Evolutionary conservation across 92 coral and sea anemone genomes (phyloP), one percentile per base, ranked within the genome.

Genomic region (Palythoa heliodiscus): DNA sequence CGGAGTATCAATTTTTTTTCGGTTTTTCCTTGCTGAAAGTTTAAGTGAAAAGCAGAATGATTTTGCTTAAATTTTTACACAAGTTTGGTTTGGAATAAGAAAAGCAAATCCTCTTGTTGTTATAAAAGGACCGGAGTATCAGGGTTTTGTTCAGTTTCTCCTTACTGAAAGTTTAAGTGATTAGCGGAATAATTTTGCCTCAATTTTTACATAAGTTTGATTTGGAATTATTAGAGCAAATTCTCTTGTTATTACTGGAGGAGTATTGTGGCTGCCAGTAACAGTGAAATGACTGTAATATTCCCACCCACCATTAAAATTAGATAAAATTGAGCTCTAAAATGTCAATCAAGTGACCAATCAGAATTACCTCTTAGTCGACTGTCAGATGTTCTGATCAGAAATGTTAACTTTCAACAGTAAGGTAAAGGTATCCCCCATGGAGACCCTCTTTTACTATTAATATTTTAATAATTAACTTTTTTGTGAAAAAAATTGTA

Each of bases 401-500:
- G 68, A 61, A 61, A 61, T 61, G 68, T 61, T 61, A 61, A 61
- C 68, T 61, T 61, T 61, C 68, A 61, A 61, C 68, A 61, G 68
- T 61, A 61, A 61, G 68, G 68, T 61, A 61, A 61, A 61, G 68
- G 68, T 61, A 61, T 61, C 68, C 68, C 68, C 68, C 68, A 61
- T 61, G 68, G 68, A 61, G 68, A 61, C 68, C 68, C 68, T 61
- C 68, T 61, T 61, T 61, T 61, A 61, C 68, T 61, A 61, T 61
- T 61, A 61, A 61, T 61, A 61, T 61, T 61, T 61, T 61, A 61
- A 61, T 61, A 61, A 61, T 61, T 61, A 61, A 61, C 68, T 61
- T 61, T 61, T 76, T 43, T 25, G 66, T 47, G 64, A 76, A 53
- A 76, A 76, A 38, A 76, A 53, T 76, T 53, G 82, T 76, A 76